These are phyloP conservation scores for Ispidina picta DNA, from an alignment of 2,797 vertebrate genomes.

Conservation along the genomic window DNA sequence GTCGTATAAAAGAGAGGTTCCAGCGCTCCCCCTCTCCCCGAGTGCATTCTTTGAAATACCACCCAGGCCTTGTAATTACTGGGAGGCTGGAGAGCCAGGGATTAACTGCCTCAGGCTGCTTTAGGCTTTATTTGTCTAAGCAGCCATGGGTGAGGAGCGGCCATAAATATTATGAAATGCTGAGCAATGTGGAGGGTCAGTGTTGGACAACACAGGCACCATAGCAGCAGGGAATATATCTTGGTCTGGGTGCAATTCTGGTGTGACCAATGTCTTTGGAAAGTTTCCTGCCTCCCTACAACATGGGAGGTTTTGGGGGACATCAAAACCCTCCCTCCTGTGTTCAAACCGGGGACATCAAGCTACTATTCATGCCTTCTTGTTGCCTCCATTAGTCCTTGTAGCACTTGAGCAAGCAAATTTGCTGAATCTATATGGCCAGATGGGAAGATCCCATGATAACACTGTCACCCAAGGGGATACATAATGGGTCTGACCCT, in stretches of 20 bases:
- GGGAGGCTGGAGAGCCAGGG: conserved; percentile 17
- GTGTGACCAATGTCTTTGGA: accelerated
- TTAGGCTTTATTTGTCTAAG: conserved; percentile 71
- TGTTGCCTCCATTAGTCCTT: background rate
- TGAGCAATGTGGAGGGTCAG: accelerated
- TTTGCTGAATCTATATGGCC: background rate
- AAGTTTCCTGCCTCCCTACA: background rate
- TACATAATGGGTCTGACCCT: background rate
- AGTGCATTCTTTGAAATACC: conserved; percentile 51
- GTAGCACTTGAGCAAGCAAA: background rate
- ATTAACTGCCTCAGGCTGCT: conserved; percentile 48
- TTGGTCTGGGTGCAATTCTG: background rate
- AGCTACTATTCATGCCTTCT: background rate
- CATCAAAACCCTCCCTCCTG: background rate
- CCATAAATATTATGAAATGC: conserved; percentile 60
- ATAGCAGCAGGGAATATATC: background rate
- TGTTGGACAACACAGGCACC: accelerated
- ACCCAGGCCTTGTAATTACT: conserved; percentile 62
- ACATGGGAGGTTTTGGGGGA: background rate
- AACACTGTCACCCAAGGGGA: background rate
- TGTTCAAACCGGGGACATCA: background rate
- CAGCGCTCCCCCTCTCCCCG: background rate
- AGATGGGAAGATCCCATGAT: background rate
- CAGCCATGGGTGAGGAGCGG: conserved; percentile 10
- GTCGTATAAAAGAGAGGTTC: background rate